These are phyloP conservation scores for Himalopsyche anomala DNA, from an alignment of 2,888 invertebrate genomes.

Conservation along the genomic window DNA sequence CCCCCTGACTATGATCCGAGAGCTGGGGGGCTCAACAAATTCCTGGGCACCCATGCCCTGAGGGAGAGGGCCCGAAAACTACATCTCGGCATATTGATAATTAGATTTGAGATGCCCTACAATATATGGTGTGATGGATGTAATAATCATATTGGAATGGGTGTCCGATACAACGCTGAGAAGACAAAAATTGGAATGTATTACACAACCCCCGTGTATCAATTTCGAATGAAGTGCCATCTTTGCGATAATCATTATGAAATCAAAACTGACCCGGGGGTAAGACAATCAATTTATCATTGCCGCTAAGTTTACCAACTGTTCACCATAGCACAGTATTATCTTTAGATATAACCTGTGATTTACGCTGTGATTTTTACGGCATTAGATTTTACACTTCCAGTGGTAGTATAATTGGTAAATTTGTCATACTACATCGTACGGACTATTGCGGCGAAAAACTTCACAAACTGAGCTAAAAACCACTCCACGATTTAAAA, in stretches of 20 bases:
- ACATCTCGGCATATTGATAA: conserved; percentile 95
- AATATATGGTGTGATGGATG: conserved; percentile 99
- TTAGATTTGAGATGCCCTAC: conserved; percentile 99
- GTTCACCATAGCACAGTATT: too few relatives aligned
- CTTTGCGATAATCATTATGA: conserved; percentile 98
- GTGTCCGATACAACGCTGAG: conserved; percentile 97
- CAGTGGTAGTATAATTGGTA: too few relatives aligned
- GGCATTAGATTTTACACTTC: too few relatives aligned
- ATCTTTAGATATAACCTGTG: too few relatives aligned
- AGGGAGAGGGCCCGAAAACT: conserved; percentile 97
- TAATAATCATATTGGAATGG: conserved; percentile 99
- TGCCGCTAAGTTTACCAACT: too few relatives aligned
- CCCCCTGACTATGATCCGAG: conserved; percentile 99
- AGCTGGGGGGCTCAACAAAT: conserved; percentile 95
- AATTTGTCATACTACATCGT: too few relatives aligned
- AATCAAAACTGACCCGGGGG: conserved; percentile 98
- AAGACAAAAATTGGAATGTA: conserved; percentile 98
- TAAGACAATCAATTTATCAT: conserved; percentile 73
- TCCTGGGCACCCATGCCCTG: conserved; percentile 95
- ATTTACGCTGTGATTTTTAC: too few relatives aligned
- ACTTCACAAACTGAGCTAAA: too few relatives aligned
- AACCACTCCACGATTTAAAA: too few relatives aligned
- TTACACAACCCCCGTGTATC: conserved; percentile 97
- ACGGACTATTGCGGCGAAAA: too few relatives aligned
- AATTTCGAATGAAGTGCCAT: conserved; percentile 99